These are phyloP conservation scores for Plumapathes pennacea DNA, from an alignment of 92 coral and sea anemone species.

Conservation along the genomic window DNA sequence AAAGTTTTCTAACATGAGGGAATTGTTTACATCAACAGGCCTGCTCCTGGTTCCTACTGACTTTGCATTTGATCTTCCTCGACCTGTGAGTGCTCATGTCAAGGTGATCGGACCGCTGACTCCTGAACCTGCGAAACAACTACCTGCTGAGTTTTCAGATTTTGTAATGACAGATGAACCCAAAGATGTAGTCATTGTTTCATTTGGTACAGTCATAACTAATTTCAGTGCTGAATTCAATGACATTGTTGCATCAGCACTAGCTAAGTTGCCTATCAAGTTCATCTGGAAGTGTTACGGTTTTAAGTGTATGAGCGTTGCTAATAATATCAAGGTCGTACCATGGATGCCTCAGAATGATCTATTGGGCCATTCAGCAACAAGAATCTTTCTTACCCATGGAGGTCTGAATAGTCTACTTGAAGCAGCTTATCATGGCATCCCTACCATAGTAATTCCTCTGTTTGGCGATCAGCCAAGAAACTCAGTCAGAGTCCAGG, in stretches of 20 bases:
- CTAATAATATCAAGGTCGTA: slow-evolving; percentile 46
- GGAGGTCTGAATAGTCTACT: slow-evolving; percentile 74
- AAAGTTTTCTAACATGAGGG: slow-evolving; percentile 38
- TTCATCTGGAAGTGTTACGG: slow-evolving; percentile 81
- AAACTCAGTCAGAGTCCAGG: slow-evolving; percentile 54
- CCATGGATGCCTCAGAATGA: slow-evolving; percentile 77
- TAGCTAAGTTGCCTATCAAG: slow-evolving; percentile 45
- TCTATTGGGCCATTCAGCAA: slow-evolving; percentile 62
- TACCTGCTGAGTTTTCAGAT: slow-evolving; percentile 35
- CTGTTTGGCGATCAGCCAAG: slow-evolving; percentile 74
- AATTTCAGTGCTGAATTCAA: slow-evolving; percentile 54
- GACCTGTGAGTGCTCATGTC: slow-evolving; percentile 71
- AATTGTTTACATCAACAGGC: slow-evolving; percentile 56
- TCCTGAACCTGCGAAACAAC: slow-evolving; percentile 64
- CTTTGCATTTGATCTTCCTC: slow-evolving; percentile 69
- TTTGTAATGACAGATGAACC: slow-evolving; percentile 29
- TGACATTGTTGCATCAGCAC: slow-evolving; percentile 53
- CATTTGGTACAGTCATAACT: slow-evolving; percentile 79
- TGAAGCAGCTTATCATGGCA: slow-evolving; percentile 74
- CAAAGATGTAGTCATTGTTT: slow-evolving; percentile 52
- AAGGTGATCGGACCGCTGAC: slow-evolving; percentile 79
- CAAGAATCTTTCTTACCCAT: slow-evolving; percentile 77
- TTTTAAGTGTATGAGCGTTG: slow-evolving; percentile 19
- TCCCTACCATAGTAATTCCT: slow-evolving; percentile 74
- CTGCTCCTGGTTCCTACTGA: slow-evolving; percentile 67